A percentile compares a stretch with the other conserved stretches of the same genome.
phyloP scores from a whole-genome alignment of 2,113 vertebrate species.

The Dolichotis patagonum region DNA sequence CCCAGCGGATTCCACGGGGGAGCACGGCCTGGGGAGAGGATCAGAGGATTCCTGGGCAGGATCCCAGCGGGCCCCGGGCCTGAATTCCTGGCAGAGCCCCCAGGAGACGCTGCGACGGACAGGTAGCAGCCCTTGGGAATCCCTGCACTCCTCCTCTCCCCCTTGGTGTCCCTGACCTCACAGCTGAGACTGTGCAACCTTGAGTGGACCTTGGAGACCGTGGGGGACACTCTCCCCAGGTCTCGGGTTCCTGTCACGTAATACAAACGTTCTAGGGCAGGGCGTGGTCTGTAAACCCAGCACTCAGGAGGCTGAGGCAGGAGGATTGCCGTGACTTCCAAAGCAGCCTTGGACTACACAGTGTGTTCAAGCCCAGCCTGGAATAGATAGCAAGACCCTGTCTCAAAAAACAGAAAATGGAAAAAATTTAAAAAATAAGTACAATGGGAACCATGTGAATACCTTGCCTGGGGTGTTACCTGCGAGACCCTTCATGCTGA shows the following conservation, averaged over 20 bases:
- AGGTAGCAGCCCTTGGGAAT: slow-evolving; percentile 31
- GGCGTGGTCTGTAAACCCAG: background rate
- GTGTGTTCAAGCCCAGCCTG: background rate
- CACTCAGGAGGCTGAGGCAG: background rate
- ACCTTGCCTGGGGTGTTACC: background rate
- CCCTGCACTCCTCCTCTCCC: background rate
- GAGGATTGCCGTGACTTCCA: background rate
- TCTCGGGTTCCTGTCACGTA: background rate
- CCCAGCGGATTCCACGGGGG: slow-evolving; percentile 20
- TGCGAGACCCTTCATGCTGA: rapidly evolving
- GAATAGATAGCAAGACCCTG: background rate
- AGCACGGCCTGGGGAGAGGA: background rate
- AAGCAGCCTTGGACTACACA: background rate
- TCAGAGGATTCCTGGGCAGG: slow-evolving; percentile 70
- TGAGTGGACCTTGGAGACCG: background rate
- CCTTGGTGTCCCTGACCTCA: background rate
- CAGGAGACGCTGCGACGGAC: slow-evolving; percentile 66
- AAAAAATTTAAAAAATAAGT: background rate
- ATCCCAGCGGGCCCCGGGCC: slow-evolving; percentile 67
- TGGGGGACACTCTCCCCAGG: background rate
- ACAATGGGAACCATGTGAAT: background rate
- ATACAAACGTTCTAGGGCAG: background rate
- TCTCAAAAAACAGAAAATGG: background rate
- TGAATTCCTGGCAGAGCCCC: slow-evolving; percentile 66
- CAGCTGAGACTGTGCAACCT: background rate